These are phyloP conservation scores for Palythoa grandis DNA, from an alignment of 92 coral and sea anemone genomes.

Conservation along the genomic window DNA sequence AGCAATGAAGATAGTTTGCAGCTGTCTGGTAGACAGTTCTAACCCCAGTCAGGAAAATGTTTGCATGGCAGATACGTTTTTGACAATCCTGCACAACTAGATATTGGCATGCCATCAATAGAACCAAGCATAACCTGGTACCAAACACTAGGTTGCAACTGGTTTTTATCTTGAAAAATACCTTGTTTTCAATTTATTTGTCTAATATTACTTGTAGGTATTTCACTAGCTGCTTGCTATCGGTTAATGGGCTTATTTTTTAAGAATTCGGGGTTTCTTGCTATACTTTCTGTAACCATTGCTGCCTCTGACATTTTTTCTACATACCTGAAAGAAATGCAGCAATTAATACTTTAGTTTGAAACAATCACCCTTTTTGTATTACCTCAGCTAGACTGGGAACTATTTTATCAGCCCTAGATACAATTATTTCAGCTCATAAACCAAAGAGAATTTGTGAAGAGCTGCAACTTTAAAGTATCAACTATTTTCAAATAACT, in stretches of 20 bases:
- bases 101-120: conserved; percentile 38
- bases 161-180: conserved; percentile 13
- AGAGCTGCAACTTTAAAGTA: neutral
- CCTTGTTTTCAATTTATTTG: conserved; percentile 1
- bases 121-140: neutral
- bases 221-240: neutral
- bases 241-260: conserved; percentile 30
- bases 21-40: conserved; percentile 29
- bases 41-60: conserved; percentile 46
- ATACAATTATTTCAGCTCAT: conserved; percentile 2
- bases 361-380: neutral
- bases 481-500: neutral
- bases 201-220: neutral
- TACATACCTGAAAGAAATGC: conserved; percentile 34
- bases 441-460: neutral
- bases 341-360: conserved; percentile 6
- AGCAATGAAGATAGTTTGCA: conserved; percentile 33
- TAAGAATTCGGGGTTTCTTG: conserved; percentile 8
- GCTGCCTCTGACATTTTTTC: conserved; percentile 33
- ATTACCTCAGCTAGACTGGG: conserved; percentile 6
- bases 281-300: conserved; percentile 32
- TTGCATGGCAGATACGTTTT: conserved; percentile 29
- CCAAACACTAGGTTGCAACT: neutral
- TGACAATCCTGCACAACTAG: conserved; percentile 55
- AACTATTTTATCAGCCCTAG: neutral